Conservation (phyloP, 2,113 vertebrate genomes). For the Galeopterus variegatus region DNA sequence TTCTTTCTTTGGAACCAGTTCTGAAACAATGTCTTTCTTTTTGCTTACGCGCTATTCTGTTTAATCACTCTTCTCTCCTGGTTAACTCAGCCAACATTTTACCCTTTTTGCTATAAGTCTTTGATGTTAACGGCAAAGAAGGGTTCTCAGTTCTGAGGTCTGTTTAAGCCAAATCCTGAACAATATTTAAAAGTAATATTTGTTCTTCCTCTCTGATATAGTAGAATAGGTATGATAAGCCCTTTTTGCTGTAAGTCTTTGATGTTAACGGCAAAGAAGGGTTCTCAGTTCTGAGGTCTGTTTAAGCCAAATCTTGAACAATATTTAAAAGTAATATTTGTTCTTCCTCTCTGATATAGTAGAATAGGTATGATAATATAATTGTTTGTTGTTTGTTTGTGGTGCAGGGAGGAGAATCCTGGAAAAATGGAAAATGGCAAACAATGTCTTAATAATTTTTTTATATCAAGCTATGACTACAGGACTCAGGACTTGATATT, state of each 20-base stretch:
- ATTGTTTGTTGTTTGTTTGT: neutral
- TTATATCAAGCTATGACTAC: neutral
- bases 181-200: constrained; percentile 27
- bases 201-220: constrained; percentile 20
- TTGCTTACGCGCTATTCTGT: neutral
- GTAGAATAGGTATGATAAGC: neutral
- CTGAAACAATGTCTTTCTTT: neutral
- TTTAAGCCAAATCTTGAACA: neutral
- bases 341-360: constrained; percentile 11
- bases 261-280: neutral
- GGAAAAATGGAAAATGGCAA: constrained; percentile 37
- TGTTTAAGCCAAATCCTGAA: neutral
- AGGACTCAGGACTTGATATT: neutral
- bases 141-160: neutral
- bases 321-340: constrained; percentile 25
- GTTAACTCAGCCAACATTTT: neutral
- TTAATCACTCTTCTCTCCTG: neutral
- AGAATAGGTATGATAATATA: neutral
- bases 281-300: neutral
- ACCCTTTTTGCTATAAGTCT: neutral
- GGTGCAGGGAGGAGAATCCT: neutral
- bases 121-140: neutral
- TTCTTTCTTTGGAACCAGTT: neutral
- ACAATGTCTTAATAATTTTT: constrained; percentile 10
- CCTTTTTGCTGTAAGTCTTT: neutral